Percentiles rank a stretch among this genome's conserved stretches.
These are phyloP conservation scores for Clitarchus hookeri DNA, from an alignment of 2,888 invertebrate genomes.

Conservation along the genomic window DNA sequence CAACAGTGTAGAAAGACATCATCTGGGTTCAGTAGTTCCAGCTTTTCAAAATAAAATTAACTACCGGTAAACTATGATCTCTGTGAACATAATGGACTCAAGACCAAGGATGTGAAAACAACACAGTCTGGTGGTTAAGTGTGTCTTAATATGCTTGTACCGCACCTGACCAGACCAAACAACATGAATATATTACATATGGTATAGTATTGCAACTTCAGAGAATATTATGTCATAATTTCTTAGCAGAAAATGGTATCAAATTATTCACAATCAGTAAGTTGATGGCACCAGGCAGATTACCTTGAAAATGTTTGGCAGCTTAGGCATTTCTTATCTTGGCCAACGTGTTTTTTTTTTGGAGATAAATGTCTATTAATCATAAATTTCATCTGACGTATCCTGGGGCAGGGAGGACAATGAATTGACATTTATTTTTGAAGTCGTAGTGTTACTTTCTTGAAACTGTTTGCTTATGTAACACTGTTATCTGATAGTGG, in stretches of 20 bases:
- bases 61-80: too few species aligned
- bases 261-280: not conserved
- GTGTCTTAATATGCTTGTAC: too few species aligned
- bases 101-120: too few species aligned
- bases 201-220: too few species aligned
- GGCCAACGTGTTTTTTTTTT: not conserved
- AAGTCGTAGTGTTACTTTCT: not conserved
- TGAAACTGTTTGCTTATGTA: not conserved
- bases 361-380: not conserved
- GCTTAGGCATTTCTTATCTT: not conserved
- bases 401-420: not conserved
- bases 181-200: too few species aligned
- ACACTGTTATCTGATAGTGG: slow-evolving; percentile 14
- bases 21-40: too few species aligned
- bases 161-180: too few species aligned
- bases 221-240: not conserved
- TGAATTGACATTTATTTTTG: not conserved
- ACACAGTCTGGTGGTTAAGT: too few species aligned
- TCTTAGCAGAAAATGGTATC: not conserved
- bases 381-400: not conserved
- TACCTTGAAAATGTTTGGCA: not conserved
- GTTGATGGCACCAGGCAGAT: not conserved
- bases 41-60: too few species aligned
- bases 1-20: too few species aligned
- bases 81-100: too few species aligned